These are phyloP conservation scores for Cinara cedri DNA, from an alignment of 2,888 invertebrate genomes.

Conservation along the genomic window DNA sequence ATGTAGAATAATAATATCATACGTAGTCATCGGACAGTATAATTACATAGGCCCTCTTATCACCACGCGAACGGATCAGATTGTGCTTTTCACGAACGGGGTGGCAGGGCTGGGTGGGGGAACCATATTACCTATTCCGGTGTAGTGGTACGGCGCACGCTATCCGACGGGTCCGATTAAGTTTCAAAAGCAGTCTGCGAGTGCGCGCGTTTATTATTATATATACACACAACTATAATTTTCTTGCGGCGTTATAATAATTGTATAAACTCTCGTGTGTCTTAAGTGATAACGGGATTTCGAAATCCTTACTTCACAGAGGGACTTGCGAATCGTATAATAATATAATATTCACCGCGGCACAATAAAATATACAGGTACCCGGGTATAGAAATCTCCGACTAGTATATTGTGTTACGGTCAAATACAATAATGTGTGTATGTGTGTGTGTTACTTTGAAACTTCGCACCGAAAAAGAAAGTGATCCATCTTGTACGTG, in stretches of 20 bases:
- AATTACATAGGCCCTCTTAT: slow-evolving; percentile 36
- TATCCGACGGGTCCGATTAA: not conserved
- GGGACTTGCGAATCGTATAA: not conserved
- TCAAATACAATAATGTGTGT: not conserved
- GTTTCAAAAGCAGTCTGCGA: not conserved
- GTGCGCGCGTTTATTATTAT: too few relatives aligned
- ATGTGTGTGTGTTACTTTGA: not conserved
- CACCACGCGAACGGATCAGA: not conserved
- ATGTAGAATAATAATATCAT: slow-evolving; percentile 18
- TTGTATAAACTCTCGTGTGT: too few relatives aligned
- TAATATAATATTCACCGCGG: not conserved
- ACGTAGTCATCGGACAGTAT: slow-evolving; percentile 37
- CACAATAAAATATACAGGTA: slow-evolving; percentile 4
- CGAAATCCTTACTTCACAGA: not conserved
- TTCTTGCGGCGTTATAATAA: too few relatives aligned
- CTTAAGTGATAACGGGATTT: not conserved
- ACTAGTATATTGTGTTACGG: slow-evolving; percentile 22
- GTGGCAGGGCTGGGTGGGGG: too few relatives aligned
- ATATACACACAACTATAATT: too few relatives aligned
- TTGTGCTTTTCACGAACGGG: not conserved
- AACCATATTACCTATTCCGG: too few relatives aligned
- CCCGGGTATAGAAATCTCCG: slow-evolving; percentile 18
- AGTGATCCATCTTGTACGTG: slow-evolving; percentile 35
- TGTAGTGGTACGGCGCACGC: not conserved
- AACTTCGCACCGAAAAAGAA: slow-evolving; percentile 40